Percentiles rank a stretch among this genome's conserved stretches.
Evolutionary conservation across 1,140 invertebrate genomes (phyloP).

Genomic region (Holotrichia oblita): DNA sequence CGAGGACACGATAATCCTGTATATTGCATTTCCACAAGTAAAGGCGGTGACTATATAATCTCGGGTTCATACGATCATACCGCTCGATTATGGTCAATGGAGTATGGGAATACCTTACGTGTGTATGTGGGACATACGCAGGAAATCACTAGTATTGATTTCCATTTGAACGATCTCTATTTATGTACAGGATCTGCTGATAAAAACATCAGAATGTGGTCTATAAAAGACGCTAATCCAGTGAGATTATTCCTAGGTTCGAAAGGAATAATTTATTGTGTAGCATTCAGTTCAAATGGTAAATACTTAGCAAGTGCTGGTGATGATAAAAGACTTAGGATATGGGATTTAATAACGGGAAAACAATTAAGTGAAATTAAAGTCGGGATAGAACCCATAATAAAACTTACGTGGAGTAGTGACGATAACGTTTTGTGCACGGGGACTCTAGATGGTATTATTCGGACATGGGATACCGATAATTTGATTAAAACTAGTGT

Average conservation of each 20-base stretch:
- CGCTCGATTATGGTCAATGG: slow-evolving; percentile 85
- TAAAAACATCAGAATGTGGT: slow-evolving; percentile 73
- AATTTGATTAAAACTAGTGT: slow-evolving; percentile 44
- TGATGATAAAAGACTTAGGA: slow-evolving; percentile 71
- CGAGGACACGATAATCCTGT: slow-evolving; percentile 87
- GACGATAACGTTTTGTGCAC: slow-evolving; percentile 71
- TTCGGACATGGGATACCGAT: slow-evolving; percentile 68
- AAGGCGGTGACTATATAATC: slow-evolving; percentile 76
- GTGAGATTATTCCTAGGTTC: slow-evolving; percentile 71
- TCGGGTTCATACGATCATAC: slow-evolving; percentile 87
- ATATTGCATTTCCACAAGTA: slow-evolving; percentile 83
- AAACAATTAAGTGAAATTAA: slow-evolving; percentile 69
- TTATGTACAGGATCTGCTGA: slow-evolving; percentile 76
- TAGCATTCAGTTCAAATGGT: slow-evolving; percentile 78
- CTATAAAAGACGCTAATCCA: slow-evolving; percentile 69
- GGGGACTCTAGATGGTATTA: slow-evolving; percentile 67
- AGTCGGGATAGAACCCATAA: slow-evolving; percentile 69
- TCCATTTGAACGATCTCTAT: slow-evolving; percentile 77
- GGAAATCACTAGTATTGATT: slow-evolving; percentile 82
- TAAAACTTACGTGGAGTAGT: slow-evolving; percentile 70
- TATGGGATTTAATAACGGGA: slow-evolving; percentile 77
- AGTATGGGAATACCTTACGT: slow-evolving; percentile 79
- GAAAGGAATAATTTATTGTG: slow-evolving; percentile 67
- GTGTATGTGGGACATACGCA: slow-evolving; percentile 84
- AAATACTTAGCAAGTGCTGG: slow-evolving; percentile 75